Base-by-base conservation (phyloP, 1,140 invertebrate species). In the Hyposmocoma kahamanoa region DNA sequence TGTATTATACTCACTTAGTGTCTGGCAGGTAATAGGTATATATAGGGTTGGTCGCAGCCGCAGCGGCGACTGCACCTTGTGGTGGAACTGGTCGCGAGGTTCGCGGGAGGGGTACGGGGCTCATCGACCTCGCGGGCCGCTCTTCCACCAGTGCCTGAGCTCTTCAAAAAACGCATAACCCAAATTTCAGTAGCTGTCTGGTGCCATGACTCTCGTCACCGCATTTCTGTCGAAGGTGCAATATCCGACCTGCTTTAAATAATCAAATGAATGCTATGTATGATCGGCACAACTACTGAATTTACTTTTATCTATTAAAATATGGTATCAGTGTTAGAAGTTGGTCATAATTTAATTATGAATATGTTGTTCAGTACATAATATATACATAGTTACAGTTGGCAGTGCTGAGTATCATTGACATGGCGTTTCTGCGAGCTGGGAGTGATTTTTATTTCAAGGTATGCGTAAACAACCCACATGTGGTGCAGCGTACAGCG, bases 21-120 rank as follows among this genome's bases (percentile, higher is more conserved):
- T 81, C 74, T 80, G 80, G 72, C 80, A 84, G 77, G 77, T 80
- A 74, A 72, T 84, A 81, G 63, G 62, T 83, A 81, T 36, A n/a
- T 74, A 69, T 80, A 76, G 75, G 74, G 75, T 72, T 76, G 72
- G 65, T 55, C 46, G 59, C 55, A 53, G 34, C n/a, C 47, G 46
- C 59, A 57, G 73, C 64, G 70, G 73, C 47, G 74, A 67, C 67
- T 77, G 78, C 80, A 82, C 76, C 76, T 78, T 77, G 70, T 72
- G 72, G 61, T 68, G 62, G 66, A 79, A 83, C 75, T 71, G 61
- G 66, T 60, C 65, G 79, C 81, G 75, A 71, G 79, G 79, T 83
- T 71, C 67, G 6, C 53, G 53, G 59, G 34, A 59, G 51, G 51
- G 47, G 44, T n/a, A n/a, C n/a, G n/a, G n/a, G 68, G 76, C 73